Conservation (phyloP, 2,113 vertebrate genomes). For the Nestor notabilis region DNA sequence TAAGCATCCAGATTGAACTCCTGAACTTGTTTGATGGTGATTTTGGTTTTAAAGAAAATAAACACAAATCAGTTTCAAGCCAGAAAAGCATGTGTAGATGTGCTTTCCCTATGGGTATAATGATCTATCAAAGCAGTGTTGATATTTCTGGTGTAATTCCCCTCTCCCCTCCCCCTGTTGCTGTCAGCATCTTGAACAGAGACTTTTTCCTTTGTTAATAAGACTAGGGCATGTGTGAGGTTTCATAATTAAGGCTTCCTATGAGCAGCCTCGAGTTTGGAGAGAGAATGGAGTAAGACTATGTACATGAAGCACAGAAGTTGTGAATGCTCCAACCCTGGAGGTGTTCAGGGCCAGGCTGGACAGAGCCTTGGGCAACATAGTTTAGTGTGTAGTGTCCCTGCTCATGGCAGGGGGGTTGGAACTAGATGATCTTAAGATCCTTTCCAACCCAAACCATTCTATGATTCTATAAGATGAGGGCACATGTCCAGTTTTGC, state of each 20-base stretch:
- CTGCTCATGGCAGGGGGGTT: too few species aligned
- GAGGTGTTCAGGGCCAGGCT: too few species aligned
- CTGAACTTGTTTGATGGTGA: not conserved
- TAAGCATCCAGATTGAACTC: not conserved
- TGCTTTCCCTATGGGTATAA: not conserved
- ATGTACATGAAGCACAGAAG: rapidly evolving
- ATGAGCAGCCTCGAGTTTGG: not conserved
- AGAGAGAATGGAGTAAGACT: not conserved
- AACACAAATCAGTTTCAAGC: not conserved
- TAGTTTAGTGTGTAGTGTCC: too few species aligned
- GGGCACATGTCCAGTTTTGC: not conserved
- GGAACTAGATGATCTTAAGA: too few species aligned
- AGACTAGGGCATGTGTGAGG: rapidly evolving
- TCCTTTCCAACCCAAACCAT: too few species aligned
- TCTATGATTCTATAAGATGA: too few species aligned
- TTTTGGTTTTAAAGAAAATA: not conserved
- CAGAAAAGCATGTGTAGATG: not conserved
- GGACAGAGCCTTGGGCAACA: too few species aligned
- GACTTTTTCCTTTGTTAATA: not conserved
- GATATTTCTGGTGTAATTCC: not conserved
- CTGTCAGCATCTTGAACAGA: not conserved
- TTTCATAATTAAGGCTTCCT: not conserved
- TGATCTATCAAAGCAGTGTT: not conserved
- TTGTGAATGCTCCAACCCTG: too few species aligned
- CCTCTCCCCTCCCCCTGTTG: not conserved